These are phyloP conservation scores for Trididemnum clinides DNA, from an alignment of 23 tunicate species.

Conservation along the genomic window DNA sequence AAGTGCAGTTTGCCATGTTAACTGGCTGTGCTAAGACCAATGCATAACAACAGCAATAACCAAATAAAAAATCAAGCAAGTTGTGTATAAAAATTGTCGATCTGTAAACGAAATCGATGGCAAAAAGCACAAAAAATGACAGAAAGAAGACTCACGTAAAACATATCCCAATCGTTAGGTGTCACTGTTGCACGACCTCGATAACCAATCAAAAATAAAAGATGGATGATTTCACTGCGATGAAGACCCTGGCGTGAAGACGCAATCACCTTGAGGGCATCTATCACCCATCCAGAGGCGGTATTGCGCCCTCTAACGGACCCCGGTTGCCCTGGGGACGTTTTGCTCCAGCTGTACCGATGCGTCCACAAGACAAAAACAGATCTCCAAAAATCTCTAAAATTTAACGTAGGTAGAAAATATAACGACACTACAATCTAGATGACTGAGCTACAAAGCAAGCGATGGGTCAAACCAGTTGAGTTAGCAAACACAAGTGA, in stretches of 20 bases:
- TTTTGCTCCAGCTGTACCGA: conserved; percentile 75
- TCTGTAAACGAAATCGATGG: too few relatives aligned
- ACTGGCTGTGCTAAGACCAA: too few relatives aligned
- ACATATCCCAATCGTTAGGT: conserved; percentile 74
- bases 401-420: too few relatives aligned
- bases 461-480: too few relatives aligned
- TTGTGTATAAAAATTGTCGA: too few relatives aligned
- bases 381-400: conserved; percentile 75
- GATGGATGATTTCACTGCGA: conserved; percentile 60
- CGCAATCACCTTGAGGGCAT: conserved; percentile 69
- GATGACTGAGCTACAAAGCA: background rate
- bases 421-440: background rate
- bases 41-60: background rate
- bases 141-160: conserved; percentile 39
- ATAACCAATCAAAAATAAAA: conserved; percentile 60
- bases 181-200: conserved; percentile 66
- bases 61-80: too few relatives aligned
- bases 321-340: conserved; percentile 86
- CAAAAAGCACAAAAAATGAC: too few relatives aligned
- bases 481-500: too few relatives aligned
- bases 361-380: conserved; percentile 66
- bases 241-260: conserved; percentile 48
- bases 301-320: conserved; percentile 38
- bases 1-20: too few relatives aligned
- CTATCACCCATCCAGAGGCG: conserved; percentile 77